Evolutionary conservation across 2,113 vertebrate genomes (phyloP).

Genomic region (Cyprinodon brontotheroides): DNA sequence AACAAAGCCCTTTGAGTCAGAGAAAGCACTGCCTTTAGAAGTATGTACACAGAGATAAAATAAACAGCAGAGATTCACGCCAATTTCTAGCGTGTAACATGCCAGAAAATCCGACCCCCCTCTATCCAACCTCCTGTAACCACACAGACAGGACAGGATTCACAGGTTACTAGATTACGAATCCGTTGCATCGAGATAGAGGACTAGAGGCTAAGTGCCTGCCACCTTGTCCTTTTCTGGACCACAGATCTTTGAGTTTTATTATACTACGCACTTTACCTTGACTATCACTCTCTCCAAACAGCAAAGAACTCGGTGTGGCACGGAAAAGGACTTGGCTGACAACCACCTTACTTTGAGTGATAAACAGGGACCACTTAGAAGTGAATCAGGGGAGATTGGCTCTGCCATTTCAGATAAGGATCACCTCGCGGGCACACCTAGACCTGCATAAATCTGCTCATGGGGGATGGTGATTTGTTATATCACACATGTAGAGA

Average conservation of each 20-base stretch:
- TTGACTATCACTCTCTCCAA: constrained; percentile 33
- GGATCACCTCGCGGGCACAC: constrained; percentile 72
- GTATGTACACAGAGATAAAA: constrained; percentile 82
- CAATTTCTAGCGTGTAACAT: constrained; percentile 70
- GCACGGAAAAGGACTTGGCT: constrained; percentile 60
- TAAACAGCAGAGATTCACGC: constrained; percentile 67
- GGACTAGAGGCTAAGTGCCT: constrained; percentile 46
- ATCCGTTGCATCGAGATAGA: constrained; percentile 65
- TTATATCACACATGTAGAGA: constrained; percentile 51
- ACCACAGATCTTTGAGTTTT: constrained; percentile 39
- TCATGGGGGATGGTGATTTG: constrained; percentile 68
- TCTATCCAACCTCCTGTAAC: constrained; percentile 64
- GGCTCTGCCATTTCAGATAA: constrained; percentile 74
- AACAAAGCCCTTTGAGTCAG: constrained; percentile 81
- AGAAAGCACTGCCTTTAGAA: constrained; percentile 82
- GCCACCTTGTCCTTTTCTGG: constrained; percentile 39
- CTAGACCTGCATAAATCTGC: constrained; percentile 74
- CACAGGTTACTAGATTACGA: constrained; percentile 67
- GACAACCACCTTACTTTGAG: constrained; percentile 70
- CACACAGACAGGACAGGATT: constrained; percentile 69
- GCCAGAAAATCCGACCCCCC: constrained; percentile 65
- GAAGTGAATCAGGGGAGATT: constrained; percentile 73
- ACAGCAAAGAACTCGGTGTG: constrained; percentile 44
- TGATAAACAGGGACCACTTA: constrained; percentile 78
- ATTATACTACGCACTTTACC: constrained; percentile 26